phyloP scores from a whole-genome alignment of 1,140 invertebrate genomes.

The Potamilus streckersoni region DNA sequence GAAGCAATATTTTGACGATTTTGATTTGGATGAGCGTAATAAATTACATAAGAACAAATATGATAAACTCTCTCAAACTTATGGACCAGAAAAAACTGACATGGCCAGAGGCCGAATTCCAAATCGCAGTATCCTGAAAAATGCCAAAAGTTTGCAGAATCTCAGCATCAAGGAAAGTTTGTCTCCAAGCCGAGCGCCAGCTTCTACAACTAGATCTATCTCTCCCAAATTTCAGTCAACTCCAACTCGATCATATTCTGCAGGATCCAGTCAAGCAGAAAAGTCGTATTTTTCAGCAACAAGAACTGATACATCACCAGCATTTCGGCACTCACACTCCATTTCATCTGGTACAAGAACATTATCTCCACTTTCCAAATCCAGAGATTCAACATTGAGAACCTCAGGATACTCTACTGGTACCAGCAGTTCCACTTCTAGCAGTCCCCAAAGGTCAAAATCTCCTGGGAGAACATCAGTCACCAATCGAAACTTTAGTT shows the following conservation, averaged over 20 bases:
- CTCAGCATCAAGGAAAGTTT: conserved; percentile 38
- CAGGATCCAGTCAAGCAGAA: conserved; percentile 3
- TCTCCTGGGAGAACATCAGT: no score
- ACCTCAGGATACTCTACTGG: no score
- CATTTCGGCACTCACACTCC: no score
- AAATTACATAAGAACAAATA: no score
- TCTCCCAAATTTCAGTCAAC: conserved; percentile 17
- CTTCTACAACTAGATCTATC: conserved; percentile 14
- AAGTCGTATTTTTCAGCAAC: no score
- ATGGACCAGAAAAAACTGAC: conserved; percentile 7
- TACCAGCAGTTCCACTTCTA: no score
- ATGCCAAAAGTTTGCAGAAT: conserved; percentile 43
- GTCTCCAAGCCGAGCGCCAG: conserved; percentile 15
- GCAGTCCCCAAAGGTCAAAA: no score
- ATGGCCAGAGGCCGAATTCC: conserved; percentile 16
- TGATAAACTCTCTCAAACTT: conserved; percentile 2
- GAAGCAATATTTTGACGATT: conserved; percentile 21
- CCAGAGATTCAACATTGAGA: no score
- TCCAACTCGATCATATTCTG: conserved; percentile 16
- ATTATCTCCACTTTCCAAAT: no score
- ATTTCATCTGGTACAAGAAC: no score
- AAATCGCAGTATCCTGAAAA: conserved; percentile 45
- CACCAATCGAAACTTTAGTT: no score
- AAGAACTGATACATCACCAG: no score
- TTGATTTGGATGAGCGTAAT: not conserved